A percentile compares a stretch with the other conserved stretches of the same genome.
These are phyloP conservation scores for Mimachlamys varia DNA, from an alignment of 2,888 invertebrate genomes.

Conservation along the genomic window DNA sequence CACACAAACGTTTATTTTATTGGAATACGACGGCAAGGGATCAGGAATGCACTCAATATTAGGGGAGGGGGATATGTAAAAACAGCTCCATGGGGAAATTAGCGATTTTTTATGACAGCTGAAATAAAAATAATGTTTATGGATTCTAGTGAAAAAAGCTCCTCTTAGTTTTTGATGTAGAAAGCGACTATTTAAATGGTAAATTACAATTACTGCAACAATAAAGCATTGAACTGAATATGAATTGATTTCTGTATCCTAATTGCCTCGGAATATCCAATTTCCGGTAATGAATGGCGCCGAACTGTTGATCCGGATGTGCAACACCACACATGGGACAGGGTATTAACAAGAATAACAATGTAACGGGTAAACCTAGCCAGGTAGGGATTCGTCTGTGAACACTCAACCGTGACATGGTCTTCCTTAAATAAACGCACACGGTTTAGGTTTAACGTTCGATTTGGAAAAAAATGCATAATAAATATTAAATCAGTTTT, in stretches of 20 bases:
- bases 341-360: neutral
- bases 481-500: too few species aligned
- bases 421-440: too few species aligned
- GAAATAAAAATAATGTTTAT: neutral
- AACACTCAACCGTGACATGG: too few species aligned
- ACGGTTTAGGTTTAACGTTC: too few species aligned
- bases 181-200: neutral
- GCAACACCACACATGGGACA: neutral
- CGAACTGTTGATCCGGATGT: neutral
- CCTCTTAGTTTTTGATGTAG: neutral
- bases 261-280: neutral
- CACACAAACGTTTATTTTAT: neutral
- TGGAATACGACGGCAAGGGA: neutral
- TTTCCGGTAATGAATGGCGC: neutral
- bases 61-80: neutral
- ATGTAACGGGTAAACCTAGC: neutral
- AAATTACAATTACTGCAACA: neutral
- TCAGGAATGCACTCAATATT: neutral
- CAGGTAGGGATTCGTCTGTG: neutral
- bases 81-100: neutral
- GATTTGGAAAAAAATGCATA: too few species aligned
- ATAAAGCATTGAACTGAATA: neutral
- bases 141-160: neutral
- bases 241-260: neutral
- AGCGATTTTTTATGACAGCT: neutral